A percentile compares a stretch with the other conserved stretches of the same genome.
Conservation (phyloP, 2,113 vertebrate species). For the Psilopogon haemacephalus region DNA sequence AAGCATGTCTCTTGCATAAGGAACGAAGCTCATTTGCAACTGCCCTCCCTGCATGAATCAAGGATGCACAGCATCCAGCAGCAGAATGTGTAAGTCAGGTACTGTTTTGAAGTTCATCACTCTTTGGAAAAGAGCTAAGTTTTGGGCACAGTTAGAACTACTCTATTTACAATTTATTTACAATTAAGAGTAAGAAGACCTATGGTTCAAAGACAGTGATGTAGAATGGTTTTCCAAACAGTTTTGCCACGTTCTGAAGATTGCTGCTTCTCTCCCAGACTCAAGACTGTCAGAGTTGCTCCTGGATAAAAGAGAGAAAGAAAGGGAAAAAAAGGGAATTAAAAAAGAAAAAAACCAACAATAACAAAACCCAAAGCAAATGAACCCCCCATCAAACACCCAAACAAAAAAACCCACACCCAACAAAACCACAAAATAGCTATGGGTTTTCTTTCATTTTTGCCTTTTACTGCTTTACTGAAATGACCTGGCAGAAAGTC, state of each 20-base stretch:
- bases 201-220: neutral
- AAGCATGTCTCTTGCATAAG: neutral
- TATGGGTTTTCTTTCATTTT: neutral
- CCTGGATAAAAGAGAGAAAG: neutral
- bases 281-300: neutral
- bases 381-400: too few species aligned
- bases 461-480: neutral
- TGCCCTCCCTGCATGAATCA: neutral
- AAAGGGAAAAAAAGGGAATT: too few species aligned
- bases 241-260: neutral
- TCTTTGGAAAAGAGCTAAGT: neutral
- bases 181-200: neutral
- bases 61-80: neutral
- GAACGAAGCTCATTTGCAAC: neutral
- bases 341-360: too few species aligned
- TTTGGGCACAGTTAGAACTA: neutral
- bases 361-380: too few species aligned
- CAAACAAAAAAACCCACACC: too few species aligned
- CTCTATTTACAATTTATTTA: neutral
- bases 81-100: neutral
- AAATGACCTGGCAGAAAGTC: neutral
- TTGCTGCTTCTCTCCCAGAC: neutral
- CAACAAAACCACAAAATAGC: neutral
- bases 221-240: neutral
- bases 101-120: neutral